phyloP scores from a whole-genome alignment of 2,113 vertebrate species.

The Mormyrus iriodes region DNA sequence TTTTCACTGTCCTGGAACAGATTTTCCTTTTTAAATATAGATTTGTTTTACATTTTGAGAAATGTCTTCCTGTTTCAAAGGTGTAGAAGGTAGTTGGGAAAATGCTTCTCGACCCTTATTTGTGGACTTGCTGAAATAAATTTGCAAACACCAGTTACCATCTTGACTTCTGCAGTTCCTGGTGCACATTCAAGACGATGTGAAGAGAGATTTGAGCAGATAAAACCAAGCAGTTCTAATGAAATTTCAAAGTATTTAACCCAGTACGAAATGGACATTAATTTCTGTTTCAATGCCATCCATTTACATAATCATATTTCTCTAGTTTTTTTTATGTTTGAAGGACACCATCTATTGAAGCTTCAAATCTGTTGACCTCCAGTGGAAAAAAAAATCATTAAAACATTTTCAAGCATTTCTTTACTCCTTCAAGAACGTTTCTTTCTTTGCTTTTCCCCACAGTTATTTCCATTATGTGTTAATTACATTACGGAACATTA shows the following conservation, averaged over 20 bases:
- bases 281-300: neutral
- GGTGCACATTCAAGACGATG: neutral
- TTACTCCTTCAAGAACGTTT: too few relatives aligned
- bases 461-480: too few relatives aligned
- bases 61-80: neutral
- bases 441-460: too few relatives aligned
- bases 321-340: neutral
- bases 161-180: neutral
- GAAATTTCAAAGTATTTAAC: neutral
- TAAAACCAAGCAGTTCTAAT: too few relatives aligned
- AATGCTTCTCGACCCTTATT: neutral
- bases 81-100: neutral
- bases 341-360: neutral
- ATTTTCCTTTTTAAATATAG: neutral
- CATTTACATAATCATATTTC: neutral
- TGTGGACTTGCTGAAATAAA: neutral
- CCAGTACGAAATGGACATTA: neutral
- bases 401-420: too few relatives aligned
- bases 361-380: neutral
- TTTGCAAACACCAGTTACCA: neutral
- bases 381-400: too few relatives aligned
- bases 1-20: neutral
- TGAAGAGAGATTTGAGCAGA: too few relatives aligned
- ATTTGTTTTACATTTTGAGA: neutral
- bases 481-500: too few relatives aligned